phyloP scores from a whole-genome alignment of 1,140 invertebrate genomes.

The Drosophila bocki region DNA sequence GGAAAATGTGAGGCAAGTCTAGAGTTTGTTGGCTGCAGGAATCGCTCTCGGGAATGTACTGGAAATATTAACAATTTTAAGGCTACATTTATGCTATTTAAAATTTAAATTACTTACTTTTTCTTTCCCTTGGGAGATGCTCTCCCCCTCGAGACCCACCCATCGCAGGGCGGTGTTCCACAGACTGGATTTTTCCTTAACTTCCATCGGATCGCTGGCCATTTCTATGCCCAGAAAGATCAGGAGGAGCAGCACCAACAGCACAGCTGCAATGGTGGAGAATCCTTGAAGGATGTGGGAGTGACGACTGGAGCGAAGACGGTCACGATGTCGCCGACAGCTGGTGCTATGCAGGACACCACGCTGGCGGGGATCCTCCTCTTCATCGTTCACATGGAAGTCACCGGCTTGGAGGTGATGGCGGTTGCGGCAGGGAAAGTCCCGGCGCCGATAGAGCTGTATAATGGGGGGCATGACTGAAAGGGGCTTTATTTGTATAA shows the following conservation, averaged over 20 bases:
- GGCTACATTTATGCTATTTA: background rate
- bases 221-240: slow-evolving; percentile 34
- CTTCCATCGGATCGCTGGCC: slow-evolving; percentile 10
- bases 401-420: slow-evolving; percentile 2
- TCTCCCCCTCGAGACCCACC: background rate
- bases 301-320: slow-evolving; percentile 22
- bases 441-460: background rate
- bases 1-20: slow-evolving; percentile 45
- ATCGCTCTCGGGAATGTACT: background rate
- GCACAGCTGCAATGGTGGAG: slow-evolving; percentile 16
- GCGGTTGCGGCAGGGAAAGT: background rate
- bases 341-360: slow-evolving; percentile 45
- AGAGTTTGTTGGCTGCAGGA: slow-evolving; percentile 40
- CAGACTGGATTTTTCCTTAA: background rate
- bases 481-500: background rate
- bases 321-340: slow-evolving; percentile 37
- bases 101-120: background rate
- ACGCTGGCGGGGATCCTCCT: slow-evolving; percentile 34
- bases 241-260: slow-evolving; percentile 26
- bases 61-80: background rate
- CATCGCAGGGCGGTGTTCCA: background rate
- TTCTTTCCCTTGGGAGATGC: no score
- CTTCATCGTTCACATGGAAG: slow-evolving; percentile 9
- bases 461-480: background rate
- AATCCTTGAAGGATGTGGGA: slow-evolving; percentile 43